Conservation (phyloP, 2,888 invertebrate genomes). For the Xylocampa areola region DNA sequence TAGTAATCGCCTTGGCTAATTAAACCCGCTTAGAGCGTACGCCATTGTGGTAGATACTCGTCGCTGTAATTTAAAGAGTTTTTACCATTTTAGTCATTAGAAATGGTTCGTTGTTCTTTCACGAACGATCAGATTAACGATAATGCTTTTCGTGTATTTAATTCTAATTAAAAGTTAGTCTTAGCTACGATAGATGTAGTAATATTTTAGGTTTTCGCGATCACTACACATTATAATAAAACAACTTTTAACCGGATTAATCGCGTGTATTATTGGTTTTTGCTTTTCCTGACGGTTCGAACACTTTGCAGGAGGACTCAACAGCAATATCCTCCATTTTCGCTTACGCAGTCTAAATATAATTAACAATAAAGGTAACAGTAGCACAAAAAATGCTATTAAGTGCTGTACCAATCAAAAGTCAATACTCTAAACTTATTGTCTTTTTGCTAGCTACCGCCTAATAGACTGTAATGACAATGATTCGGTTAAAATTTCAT, state of each 20-base stretch:
- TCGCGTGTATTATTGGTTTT: constrained; percentile 10
- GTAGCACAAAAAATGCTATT: constrained; percentile 51
- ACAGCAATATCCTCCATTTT: too few relatives aligned
- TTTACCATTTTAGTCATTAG: constrained; percentile 22
- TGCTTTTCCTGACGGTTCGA: too few relatives aligned
- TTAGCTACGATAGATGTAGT: constrained; percentile 30
- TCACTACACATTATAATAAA: too few relatives aligned
- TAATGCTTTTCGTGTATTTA: constrained; percentile 9
- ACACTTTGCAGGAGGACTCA: too few relatives aligned
- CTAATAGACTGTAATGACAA: constrained; percentile 77
- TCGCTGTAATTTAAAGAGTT: constrained; percentile 17
- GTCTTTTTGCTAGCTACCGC: constrained; percentile 72
- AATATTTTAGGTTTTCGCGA: too few relatives aligned
- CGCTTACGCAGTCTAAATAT: constrained; percentile 16
- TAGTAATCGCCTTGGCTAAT: constrained; percentile 35
- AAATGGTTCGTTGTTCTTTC: constrained; percentile 22
- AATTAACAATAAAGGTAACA: constrained; percentile 48
- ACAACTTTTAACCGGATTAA: too few relatives aligned
- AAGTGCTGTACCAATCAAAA: constrained; percentile 65
- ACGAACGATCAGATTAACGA: constrained; percentile 13
- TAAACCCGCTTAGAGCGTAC: constrained; percentile 27
- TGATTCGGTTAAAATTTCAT: constrained; percentile 74
- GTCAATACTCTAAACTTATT: constrained; percentile 70
- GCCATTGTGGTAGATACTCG: constrained; percentile 21
- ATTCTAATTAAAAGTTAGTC: too few relatives aligned